Conservation (phyloP, 2,113 vertebrate genomes). For the Pseudopipra pipra region DNA sequence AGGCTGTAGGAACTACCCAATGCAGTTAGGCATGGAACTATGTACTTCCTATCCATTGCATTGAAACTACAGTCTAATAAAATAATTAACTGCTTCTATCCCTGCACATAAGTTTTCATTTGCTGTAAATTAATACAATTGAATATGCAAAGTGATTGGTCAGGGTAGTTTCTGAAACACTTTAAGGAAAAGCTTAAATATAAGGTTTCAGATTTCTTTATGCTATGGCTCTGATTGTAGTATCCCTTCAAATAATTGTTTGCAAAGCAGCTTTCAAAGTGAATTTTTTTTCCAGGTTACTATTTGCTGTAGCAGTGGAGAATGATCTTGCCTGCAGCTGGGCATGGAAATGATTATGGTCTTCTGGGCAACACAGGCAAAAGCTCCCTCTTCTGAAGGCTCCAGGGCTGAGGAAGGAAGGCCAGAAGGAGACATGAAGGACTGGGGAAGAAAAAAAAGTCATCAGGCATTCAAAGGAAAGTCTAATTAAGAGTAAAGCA, state of each 20-base stretch:
- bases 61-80: neutral
- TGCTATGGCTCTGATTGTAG: neutral
- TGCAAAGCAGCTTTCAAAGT: neutral
- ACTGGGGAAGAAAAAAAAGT: neutral
- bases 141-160: neutral
- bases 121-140: neutral
- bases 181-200: neutral
- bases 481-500: neutral
- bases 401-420: neutral
- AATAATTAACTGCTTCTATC: neutral
- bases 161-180: neutral
- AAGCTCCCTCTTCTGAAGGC: neutral
- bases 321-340: neutral
- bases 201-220: neutral
- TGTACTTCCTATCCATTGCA: neutral
- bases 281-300: neutral
- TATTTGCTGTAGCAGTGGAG: neutral
- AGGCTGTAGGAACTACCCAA: neutral
- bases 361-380: neutral
- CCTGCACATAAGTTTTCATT: neutral
- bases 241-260: neutral
- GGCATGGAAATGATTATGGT: neutral
- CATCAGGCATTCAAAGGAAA: neutral
- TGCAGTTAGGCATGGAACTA: neutral
- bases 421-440: neutral